Percentiles rank a stretch among this genome's conserved stretches.
phyloP scores from a whole-genome alignment of 2,113 vertebrate species.

The Phyllostomus hastatus region DNA sequence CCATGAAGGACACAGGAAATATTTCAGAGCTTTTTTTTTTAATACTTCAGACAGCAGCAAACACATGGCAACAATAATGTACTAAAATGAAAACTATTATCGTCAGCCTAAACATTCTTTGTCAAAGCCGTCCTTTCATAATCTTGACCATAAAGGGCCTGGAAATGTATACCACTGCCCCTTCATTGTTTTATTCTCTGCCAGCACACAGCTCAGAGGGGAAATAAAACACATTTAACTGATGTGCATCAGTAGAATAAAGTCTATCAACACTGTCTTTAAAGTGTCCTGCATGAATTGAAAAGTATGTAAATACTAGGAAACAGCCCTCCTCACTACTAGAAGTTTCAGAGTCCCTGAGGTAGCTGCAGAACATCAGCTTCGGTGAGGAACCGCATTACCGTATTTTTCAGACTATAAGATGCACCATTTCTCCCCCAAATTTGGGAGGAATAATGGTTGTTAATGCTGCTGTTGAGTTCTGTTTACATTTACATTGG shows the following conservation, averaged over 20 bases:
- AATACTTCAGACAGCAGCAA: constrained; percentile 55
- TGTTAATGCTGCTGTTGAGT: too few species aligned
- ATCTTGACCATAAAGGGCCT: neutral
- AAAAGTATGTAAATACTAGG: neutral
- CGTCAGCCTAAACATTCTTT: neutral
- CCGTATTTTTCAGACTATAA: too few species aligned
- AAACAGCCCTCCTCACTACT: neutral
- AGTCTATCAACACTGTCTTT: constrained; percentile 24
- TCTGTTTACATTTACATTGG: too few species aligned
- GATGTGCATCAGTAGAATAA: constrained; percentile 4
- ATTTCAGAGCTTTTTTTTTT: constrained; percentile 63
- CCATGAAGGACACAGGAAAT: constrained; percentile 52
- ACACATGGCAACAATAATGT: constrained; percentile 65
- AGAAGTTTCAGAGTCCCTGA: neutral
- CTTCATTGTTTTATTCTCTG: constrained; percentile 25
- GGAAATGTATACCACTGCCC: neutral
- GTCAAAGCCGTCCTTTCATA: constrained; percentile 33
- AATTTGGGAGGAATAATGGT: too few species aligned
- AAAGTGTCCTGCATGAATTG: neutral
- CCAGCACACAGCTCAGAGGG: neutral
- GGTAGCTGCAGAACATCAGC: neutral
- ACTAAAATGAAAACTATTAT: constrained; percentile 32
- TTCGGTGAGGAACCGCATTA: neutral
- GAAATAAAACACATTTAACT: neutral
- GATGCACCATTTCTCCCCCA: too few species aligned